Percentiles rank a stretch among this genome's conserved stretches.
phyloP scores from a whole-genome alignment of 2,113 vertebrate genomes.

The Chitala chitala region DNA sequence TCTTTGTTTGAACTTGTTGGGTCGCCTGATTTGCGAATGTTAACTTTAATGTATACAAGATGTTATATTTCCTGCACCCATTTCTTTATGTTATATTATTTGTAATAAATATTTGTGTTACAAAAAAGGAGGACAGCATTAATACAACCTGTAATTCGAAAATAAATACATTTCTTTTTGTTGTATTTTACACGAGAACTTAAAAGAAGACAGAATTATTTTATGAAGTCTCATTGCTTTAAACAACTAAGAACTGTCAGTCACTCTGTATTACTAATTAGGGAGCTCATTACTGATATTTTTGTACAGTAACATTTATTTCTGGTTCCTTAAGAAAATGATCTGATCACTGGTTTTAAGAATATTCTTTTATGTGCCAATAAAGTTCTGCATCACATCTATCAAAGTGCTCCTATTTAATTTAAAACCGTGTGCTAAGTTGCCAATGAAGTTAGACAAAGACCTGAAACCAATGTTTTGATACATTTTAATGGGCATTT shows the following conservation, averaged over 20 bases:
- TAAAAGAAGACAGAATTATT: conserved; percentile 21
- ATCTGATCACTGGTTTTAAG: no score
- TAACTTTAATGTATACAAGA: not conserved
- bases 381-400: not conserved
- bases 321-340: not conserved
- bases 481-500: conserved; percentile 65
- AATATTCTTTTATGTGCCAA: not conserved
- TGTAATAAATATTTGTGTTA: no score
- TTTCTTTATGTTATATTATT: no score
- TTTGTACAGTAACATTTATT: not conserved
- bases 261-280: not conserved
- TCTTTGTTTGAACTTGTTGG: no score
- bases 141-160: conserved; percentile 24
- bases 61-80: no score
- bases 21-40: not conserved
- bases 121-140: conserved; percentile 9
- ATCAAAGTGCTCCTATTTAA: not conserved
- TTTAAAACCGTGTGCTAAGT: not conserved
- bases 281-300: not conserved
- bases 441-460: conserved; percentile 21
- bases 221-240: conserved; percentile 4
- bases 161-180: conserved; percentile 27
- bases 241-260: not conserved
- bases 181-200: conserved; percentile 21
- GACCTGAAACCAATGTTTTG: conserved; percentile 52